Conservation (phyloP, 2,888 invertebrate species). For the Buathra laborator region DNA sequence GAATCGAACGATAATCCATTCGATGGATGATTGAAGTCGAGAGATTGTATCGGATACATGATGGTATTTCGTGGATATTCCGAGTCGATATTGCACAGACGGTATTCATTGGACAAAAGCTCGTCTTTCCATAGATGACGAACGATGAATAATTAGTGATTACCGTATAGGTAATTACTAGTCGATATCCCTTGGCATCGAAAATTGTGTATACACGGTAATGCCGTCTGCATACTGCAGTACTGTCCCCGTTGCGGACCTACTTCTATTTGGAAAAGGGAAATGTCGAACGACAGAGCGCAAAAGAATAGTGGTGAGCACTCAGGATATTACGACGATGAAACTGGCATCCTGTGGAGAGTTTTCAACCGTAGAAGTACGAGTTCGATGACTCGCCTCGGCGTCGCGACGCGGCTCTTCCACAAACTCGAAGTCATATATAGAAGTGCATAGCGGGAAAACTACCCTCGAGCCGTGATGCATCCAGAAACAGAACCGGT, state of each 20-base stretch:
- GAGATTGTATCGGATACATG: background rate
- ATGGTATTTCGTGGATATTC: background rate
- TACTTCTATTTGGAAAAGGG: constrained; percentile 15
- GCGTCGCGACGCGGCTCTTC: constrained; percentile 57
- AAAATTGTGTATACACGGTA: constrained; percentile 7
- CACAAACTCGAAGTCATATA: constrained; percentile 20
- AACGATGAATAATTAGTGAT: constrained; percentile 20
- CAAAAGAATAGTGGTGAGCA: constrained; percentile 48
- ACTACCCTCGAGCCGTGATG: constrained; percentile 16
- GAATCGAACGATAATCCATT: background rate
- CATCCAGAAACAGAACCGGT: background rate
- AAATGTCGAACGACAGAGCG: constrained; percentile 42
- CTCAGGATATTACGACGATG: constrained; percentile 68
- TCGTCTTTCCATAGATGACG: constrained; percentile 6
- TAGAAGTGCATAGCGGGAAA: constrained; percentile 20
- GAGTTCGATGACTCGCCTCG: constrained; percentile 62
- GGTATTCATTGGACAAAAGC: background rate
- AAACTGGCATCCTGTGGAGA: constrained; percentile 53
- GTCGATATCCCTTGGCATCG: background rate
- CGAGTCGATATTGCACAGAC: background rate
- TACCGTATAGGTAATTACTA: constrained; percentile 24
- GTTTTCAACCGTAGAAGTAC: constrained; percentile 49
- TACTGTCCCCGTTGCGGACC: background rate
- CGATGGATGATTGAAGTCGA: background rate
- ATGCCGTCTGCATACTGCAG: background rate